Percentiles rank a stretch among this genome's conserved stretches.
Conservation (phyloP, 2,113 vertebrate species). For the Cryptotis parvus region DNA sequence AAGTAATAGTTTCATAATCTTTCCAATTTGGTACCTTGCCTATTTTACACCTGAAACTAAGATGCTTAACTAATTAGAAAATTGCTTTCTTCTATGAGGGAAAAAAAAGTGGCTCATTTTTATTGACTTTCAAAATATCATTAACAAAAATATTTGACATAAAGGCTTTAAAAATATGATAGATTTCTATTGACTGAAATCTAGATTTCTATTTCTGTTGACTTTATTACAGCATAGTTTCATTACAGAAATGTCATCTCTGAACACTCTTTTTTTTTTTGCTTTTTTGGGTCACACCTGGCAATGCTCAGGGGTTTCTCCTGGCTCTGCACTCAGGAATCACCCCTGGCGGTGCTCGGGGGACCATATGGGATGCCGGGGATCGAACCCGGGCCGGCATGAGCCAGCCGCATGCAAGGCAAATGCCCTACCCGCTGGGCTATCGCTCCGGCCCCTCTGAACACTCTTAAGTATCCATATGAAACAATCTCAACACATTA, state of each 20-base stretch:
- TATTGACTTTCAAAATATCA: conserved; percentile 6
- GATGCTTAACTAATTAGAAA: conserved; percentile 42
- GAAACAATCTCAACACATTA: conserved; percentile 24
- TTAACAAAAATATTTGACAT: background rate
- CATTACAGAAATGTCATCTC: conserved; percentile 46
- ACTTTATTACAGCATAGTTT: conserved; percentile 50
- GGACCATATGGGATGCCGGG: too few species aligned
- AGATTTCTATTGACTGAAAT: conserved; percentile 56
- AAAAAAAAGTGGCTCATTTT: conserved; percentile 50
- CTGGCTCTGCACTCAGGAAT: too few species aligned
- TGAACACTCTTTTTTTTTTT: too few species aligned
- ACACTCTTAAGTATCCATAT: conserved; percentile 38
- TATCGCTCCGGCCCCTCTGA: too few species aligned
- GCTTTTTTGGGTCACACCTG: too few species aligned
- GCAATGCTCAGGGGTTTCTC: too few species aligned
- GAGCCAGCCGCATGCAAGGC: too few species aligned
- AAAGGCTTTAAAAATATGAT: background rate
- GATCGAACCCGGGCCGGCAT: too few species aligned
- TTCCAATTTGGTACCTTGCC: conserved; percentile 1
- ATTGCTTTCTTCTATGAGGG: conserved; percentile 41
- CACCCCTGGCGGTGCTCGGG: too few species aligned
- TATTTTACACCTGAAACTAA: conserved; percentile 52
- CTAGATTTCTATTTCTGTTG: too few species aligned
- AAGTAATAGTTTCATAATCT: conserved; percentile 8
- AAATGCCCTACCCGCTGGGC: too few species aligned